Conservation (phyloP, 2,888 invertebrate species). For the Crocallis elinguaria region DNA sequence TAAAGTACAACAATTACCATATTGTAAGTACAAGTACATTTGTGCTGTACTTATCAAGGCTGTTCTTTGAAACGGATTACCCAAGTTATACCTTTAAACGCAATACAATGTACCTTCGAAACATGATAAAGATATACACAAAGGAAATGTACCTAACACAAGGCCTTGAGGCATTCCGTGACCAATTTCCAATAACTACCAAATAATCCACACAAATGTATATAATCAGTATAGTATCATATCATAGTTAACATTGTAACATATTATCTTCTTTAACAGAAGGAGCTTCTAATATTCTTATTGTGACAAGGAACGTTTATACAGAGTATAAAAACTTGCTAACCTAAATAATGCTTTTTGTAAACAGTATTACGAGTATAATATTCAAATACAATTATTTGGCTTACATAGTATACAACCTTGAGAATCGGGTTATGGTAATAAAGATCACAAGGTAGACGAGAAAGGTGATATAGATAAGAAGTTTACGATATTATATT, state of each 20-base stretch:
- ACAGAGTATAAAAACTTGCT: constrained; percentile 8
- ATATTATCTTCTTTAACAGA: background rate
- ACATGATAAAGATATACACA: constrained; percentile 8
- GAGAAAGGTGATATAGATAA: constrained; percentile 24
- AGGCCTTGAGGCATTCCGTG: constrained; percentile 15
- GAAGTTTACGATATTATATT: too few species aligned
- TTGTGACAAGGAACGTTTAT: constrained; percentile 1
- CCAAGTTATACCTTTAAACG: constrained; percentile 1
- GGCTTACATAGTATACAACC: constrained; percentile 31
- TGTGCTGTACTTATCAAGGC: constrained; percentile 1
- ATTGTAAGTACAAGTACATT: background rate
- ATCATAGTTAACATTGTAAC: background rate
- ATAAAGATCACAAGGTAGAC: constrained; percentile 21
- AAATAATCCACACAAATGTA: too few species aligned
- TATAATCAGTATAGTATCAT: background rate
- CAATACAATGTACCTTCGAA: constrained; percentile 1
- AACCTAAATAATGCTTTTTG: constrained; percentile 30
- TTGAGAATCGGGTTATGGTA: constrained; percentile 29
- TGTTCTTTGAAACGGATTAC: constrained; percentile 5
- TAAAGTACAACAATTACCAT: background rate
- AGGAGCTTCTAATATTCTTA: background rate
- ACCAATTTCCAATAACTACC: constrained; percentile 5
- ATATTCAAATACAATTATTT: constrained; percentile 32
- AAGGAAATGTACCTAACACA: constrained; percentile 1
- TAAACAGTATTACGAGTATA: constrained; percentile 33